Evolutionary conservation across 1,140 invertebrate species (phyloP), one percentile per base, ranked within the genome.

Genomic region (Gryon sp.): DNA sequence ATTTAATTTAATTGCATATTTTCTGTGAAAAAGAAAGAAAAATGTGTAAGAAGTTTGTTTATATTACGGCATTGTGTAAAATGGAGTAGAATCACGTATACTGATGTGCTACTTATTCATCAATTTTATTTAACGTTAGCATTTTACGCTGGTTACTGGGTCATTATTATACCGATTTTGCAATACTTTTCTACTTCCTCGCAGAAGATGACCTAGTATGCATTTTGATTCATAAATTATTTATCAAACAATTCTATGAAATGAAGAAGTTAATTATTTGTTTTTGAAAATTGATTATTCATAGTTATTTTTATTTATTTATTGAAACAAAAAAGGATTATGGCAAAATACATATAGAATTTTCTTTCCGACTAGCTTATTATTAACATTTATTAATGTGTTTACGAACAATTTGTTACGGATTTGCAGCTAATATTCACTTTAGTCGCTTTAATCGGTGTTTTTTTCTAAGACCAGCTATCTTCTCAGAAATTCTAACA

Each of bases 401-500:
- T 62, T 62, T 46, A 62, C 22, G 19, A 46, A 34, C 22, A 41
- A 45, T 24, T 24, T 24, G 3, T 24, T 7, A 7, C 3, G 3
- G 3, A 7, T 24, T 3, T 24, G 22, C 22, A 12, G 11, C 11
- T 12, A 34, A 11, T 12, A 34, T 12, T 12, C n/a, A 1, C 9
- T 34, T 12, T 18, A 46, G 28, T 20, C n/a, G n/a, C 26, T 48
- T 68, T 48, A 55, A 68, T 57, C 14, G 11, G 16, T 22, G 5
- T 55, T 68, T 57, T 46, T 57, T 55, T n/a, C n/a, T n/a, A n/a
- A n/a, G n/a, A n/a, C n/a, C 50, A 41, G 11, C 19, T 19, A 41
- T 18, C 14, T 68, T 68, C 63, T 6, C 20, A 57, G 63, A 57
- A 68, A 38, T 46, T 63, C 38, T 68, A 68, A 57, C 63, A 55